Conservation (phyloP, 2,797 vertebrate species). For the Sciurus vulgaris region DNA sequence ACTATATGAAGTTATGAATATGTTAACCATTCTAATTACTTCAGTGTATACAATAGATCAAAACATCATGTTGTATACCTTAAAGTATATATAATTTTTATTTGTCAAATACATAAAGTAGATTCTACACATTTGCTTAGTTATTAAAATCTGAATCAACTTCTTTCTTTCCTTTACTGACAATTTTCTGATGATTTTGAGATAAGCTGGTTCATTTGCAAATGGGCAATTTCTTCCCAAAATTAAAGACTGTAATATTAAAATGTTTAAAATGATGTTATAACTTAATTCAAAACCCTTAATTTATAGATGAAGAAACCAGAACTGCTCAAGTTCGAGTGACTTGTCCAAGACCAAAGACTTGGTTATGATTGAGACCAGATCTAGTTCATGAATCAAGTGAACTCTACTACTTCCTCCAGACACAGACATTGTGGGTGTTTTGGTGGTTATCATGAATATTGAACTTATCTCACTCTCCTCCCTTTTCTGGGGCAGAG, state of each 20-base stretch:
- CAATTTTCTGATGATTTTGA: constrained; percentile 16
- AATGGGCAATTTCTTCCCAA: background rate
- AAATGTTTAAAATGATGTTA: background rate
- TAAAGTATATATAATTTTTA: background rate
- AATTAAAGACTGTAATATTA: background rate
- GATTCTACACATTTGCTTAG: background rate
- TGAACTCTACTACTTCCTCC: background rate
- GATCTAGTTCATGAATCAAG: background rate
- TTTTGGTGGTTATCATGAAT: background rate
- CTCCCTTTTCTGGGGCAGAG: background rate
- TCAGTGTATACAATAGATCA: background rate
- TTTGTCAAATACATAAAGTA: background rate
- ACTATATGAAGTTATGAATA: background rate
- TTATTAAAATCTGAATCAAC: constrained; percentile 12
- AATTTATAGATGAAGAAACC: background rate
- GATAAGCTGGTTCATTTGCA: background rate
- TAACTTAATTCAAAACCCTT: constrained; percentile 31
- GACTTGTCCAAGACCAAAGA: background rate
- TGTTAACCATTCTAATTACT: background rate
- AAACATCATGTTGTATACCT: background rate
- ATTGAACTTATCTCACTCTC: background rate
- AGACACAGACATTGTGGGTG: background rate
- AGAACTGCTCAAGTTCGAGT: background rate
- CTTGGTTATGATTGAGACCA: background rate
- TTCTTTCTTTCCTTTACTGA: background rate